A percentile compares a stretch with the other conserved stretches of the same genome.
These are phyloP conservation scores for Temnothorax nylanderi DNA, from an alignment of 1,140 invertebrate species.

Conservation along the genomic window DNA sequence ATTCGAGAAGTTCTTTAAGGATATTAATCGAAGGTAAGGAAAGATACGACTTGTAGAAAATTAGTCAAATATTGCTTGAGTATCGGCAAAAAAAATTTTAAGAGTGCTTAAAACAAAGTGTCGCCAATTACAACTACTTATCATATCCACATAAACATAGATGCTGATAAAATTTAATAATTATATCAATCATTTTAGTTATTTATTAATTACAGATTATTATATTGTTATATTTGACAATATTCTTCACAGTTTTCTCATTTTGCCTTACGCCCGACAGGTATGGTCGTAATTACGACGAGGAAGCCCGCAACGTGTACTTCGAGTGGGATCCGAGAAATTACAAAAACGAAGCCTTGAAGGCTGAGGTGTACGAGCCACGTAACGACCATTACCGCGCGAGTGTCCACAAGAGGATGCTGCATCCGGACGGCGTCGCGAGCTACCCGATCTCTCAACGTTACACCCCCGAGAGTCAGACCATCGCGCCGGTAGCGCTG, in stretches of 20 bases:
- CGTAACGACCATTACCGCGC: slow-evolving; percentile 79
- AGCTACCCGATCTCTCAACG: slow-evolving; percentile 88
- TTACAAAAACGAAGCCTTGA: slow-evolving; percentile 76
- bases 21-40: slow-evolving; percentile 81
- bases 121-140: not conserved
- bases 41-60: not conserved
- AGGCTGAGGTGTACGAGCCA: slow-evolving; percentile 79
- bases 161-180: not conserved
- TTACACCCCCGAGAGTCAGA: slow-evolving; percentile 86
- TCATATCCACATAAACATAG: not conserved
- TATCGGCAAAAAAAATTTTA: not conserved
- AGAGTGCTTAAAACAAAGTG: not conserved
- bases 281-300: slow-evolving; percentile 77
- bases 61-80: not conserved
- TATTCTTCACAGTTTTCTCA: not conserved
- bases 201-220: not conserved
- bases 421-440: slow-evolving; percentile 88
- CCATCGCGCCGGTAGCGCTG: slow-evolving; percentile 85
- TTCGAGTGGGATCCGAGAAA: slow-evolving; percentile 81
- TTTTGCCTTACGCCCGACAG: slow-evolving; percentile 53
- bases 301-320: slow-evolving; percentile 74
- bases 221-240: not conserved
- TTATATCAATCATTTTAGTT: not conserved
- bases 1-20: slow-evolving; percentile 81
- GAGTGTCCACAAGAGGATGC: slow-evolving; percentile 89